Percentiles rank a stretch among this genome's conserved stretches.
Evolutionary conservation across 2,113 vertebrate species (phyloP).

Genomic region (Zeus faber): DNA sequence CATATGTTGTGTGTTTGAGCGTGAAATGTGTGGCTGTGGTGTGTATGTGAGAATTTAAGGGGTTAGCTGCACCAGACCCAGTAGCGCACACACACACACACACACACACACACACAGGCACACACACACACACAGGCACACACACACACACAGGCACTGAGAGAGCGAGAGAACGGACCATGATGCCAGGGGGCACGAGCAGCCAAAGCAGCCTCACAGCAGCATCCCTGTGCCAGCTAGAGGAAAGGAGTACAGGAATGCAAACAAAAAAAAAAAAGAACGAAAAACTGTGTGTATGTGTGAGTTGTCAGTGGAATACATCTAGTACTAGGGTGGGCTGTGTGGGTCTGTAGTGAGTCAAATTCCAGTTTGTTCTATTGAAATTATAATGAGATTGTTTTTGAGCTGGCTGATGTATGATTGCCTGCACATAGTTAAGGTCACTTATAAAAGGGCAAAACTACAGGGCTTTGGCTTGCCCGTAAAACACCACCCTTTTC

Average conservation of each 20-base stretch:
- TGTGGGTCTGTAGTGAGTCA: slow-evolving; percentile 5
- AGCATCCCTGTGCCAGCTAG: slow-evolving; percentile 26
- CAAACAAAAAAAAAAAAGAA: no score
- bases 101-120: no score
- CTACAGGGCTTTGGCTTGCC: no score
- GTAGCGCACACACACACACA: no score
- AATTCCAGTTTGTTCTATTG: slow-evolving; percentile 15
- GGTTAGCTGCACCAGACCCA: no score
- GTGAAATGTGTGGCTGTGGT: no score
- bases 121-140: neutral
- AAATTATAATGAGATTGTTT: slow-evolving; percentile 12
- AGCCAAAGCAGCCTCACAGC: slow-evolving; percentile 42
- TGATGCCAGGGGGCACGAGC: slow-evolving; percentile 46
- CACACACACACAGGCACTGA: slow-evolving; percentile 30
- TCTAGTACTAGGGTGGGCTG: slow-evolving; percentile 33
- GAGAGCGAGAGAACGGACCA: slow-evolving; percentile 9
- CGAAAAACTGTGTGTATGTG: slow-evolving; percentile 4
- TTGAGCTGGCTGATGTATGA: slow-evolving; percentile 1
- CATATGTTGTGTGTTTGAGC: no score
- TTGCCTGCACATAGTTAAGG: neutral
- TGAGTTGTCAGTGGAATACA: slow-evolving; percentile 6
- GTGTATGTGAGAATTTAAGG: no score
- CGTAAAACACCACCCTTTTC: no score
- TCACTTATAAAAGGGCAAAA: no score
- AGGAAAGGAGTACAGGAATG: slow-evolving; percentile 41